Base-by-base conservation (phyloP, 2,888 invertebrate species). In the Papilio demoleus region DNA sequence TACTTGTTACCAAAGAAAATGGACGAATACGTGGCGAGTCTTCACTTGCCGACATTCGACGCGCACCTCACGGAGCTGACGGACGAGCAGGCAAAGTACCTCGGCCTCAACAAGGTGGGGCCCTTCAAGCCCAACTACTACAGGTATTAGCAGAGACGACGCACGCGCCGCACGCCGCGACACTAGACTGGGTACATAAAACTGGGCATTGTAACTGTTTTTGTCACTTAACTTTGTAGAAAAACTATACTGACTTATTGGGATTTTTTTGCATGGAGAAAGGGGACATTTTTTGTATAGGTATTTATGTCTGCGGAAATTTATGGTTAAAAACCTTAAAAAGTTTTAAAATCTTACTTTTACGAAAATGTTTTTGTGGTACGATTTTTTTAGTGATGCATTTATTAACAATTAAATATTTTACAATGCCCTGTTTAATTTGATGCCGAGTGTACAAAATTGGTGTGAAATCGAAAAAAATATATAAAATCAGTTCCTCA, bases 41-140 rank as follows among this genome's bases (percentile, higher is more conserved):
- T 99, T 53, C 99, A 99, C 92, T 94, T 99, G 81, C 98, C 99
- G 9, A 97, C 98, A 19, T 99, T 99, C 87, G 99, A 99, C 93
- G 99, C 99, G 22, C 99, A 99, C 83, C 94, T 99, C 77, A 99
- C 99, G 0, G 99, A 99, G 85, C 93, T 99, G 65, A 95, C 96
- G 4, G 99, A 99, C 86, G 99, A 99, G 81, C 99, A 99, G 90
- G 98, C 99, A 58, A 98, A 98, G 87, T 99, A 99, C 85, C 95
- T 99, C 93, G 99, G 99, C 72, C 95, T 99, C 38, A 98, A 98
- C 86, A 99, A 99, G 93, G 97, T 98, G 64, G 99, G 99, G 61
- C 99, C 99, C 53, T 99, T 99, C 92, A 99, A 99, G 92, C 99
- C 99, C 73, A 99, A 99, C 89, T 99, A 99, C 90, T 99, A 99